Conservation (phyloP, 92 coral and sea anemone species). For the Galaxea fascicularis region DNA sequence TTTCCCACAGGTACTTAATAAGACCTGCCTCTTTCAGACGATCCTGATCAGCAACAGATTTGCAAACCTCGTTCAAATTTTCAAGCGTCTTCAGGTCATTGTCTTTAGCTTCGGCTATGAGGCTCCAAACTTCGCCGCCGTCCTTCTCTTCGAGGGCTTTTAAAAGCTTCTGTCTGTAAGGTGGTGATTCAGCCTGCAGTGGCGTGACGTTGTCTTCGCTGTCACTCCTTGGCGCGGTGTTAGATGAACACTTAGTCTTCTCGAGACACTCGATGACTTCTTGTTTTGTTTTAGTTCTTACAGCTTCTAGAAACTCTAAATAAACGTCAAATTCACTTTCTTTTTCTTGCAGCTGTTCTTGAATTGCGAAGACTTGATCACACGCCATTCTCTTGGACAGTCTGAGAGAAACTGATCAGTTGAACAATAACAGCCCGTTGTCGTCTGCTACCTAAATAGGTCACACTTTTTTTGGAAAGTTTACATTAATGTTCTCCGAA, state of each 20-base stretch:
- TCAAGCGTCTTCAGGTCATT: slow-evolving; percentile 5
- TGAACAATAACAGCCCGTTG: no score
- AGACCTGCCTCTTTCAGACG: neutral
- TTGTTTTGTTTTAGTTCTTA: neutral
- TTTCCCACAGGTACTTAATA: neutral
- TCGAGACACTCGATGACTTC: neutral
- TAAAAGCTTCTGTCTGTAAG: slow-evolving; percentile 20
- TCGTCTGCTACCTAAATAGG: no score
- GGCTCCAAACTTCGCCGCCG: slow-evolving; percentile 11
- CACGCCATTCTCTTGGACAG: neutral
- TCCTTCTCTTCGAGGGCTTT: slow-evolving; percentile 15
- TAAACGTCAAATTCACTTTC: neutral
- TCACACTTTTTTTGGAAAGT: no score
- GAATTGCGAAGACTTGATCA: neutral
- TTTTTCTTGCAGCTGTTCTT: neutral
- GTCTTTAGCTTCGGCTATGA: slow-evolving; percentile 12
- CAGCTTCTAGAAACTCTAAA: neutral
- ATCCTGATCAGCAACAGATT: slow-evolving; percentile 8
- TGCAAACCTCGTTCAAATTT: neutral
- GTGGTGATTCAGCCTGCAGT: neutral
- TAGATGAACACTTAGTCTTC: neutral
- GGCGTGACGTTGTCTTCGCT: neutral
- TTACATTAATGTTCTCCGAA: no score
- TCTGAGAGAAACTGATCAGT: neutral
- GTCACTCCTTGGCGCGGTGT: neutral